Evolutionary conservation across 2,888 invertebrate genomes (phyloP), one percentile per base, ranked within the genome.

Genomic region (Ophonus ardosiacus): DNA sequence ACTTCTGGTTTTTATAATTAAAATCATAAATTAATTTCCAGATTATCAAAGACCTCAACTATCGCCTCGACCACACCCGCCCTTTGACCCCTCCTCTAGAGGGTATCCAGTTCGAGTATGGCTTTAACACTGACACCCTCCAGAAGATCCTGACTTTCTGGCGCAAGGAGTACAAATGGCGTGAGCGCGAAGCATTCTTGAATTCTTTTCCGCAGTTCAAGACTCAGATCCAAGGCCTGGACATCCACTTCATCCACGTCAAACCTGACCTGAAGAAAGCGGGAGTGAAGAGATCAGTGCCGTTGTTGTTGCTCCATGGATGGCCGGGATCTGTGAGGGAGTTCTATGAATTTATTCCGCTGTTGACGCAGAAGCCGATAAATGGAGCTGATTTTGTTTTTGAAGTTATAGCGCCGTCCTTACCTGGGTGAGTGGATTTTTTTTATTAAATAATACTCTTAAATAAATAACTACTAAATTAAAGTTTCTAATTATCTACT

Each of bases 281-380:
- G 15, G 86, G 86, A n/a, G 15, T 88, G 7, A 21, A 86, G 57
- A 87, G 93, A 88, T 92, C 94, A 0, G 87, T 95, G 0, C 96
- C 97, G 0, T 88, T 97, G 0, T 90, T 97, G 2, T 88, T 98
- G 74, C 91, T 96, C 15, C 98, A 98, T 89, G 98, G 98, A 57
- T 98, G 98, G 98, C 97, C 98, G 0, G 97, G 97, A 0, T 96
- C 96, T 0, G 93, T 97, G 0, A 92, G 95, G 15, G 98, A 98
- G 91, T 97, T 97, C 90, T 95, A 96, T 88, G 94, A 95, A 83
- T 91, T 96, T 0, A 94, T 97, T 80, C 96, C 96, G 0, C 89
- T 93, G 68, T 91, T 97, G n/a, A 94, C 93, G 0, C 43, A 71
- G 15, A 92, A 91, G 0, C 92, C 92, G 0, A 91, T 92, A 74